Percentiles rank a stretch among this genome's conserved stretches.
These are phyloP conservation scores for Rhyacophila brunnea DNA, from an alignment of 1,140 invertebrate species.

Conservation along the genomic window DNA sequence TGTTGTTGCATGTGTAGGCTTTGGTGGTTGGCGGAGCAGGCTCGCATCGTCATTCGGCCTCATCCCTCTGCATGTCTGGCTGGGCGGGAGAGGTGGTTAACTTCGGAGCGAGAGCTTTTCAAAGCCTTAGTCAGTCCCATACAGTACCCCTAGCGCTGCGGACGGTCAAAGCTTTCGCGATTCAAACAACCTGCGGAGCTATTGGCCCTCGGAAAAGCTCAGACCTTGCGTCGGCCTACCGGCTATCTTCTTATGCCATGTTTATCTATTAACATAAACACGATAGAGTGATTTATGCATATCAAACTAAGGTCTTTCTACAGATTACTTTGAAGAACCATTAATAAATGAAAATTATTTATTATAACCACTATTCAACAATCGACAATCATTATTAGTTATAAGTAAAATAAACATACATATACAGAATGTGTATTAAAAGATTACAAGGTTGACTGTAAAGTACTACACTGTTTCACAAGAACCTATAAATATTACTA, in stretches of 20 bases:
- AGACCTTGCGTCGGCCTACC: background rate
- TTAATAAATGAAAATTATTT: too few species aligned
- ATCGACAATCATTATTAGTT: too few species aligned
- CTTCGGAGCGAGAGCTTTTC: too few species aligned
- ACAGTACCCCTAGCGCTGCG: constrained; percentile 26
- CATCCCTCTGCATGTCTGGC: background rate
- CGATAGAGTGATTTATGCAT: too few species aligned
- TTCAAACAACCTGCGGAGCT: background rate
- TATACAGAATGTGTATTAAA: too few species aligned
- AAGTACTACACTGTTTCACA: too few species aligned
- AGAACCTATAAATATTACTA: too few species aligned
- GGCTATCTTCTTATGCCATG: background rate
- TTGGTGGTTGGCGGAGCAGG: constrained; percentile 8
- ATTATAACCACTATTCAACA: too few species aligned
- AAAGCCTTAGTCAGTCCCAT: constrained; percentile 19
- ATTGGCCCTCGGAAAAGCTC: constrained; percentile 14
- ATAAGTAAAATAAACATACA: too few species aligned
- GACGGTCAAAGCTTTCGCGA: constrained; percentile 21
- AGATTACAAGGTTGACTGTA: too few species aligned
- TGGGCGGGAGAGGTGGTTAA: constrained; percentile 3
- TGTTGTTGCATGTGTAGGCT: constrained; percentile 8
- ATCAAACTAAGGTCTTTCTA: too few species aligned
- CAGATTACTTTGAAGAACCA: too few species aligned
- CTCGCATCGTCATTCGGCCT: constrained; percentile 5
- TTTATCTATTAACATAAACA: background rate